Base-by-base conservation (phyloP, 2,888 invertebrate genomes). In the Lampropteryx suffumata region DNA sequence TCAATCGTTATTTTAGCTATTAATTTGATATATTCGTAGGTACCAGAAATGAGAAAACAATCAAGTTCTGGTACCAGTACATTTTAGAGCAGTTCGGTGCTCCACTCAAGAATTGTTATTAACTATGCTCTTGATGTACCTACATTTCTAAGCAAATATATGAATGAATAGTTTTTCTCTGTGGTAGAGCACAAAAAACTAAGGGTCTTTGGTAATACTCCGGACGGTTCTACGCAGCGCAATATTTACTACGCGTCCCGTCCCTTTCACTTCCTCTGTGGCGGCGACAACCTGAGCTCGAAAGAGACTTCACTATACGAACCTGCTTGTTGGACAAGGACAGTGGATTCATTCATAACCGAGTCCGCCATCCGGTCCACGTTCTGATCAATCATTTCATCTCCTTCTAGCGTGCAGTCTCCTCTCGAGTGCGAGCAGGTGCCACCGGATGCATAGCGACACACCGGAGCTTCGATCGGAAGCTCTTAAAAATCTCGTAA, bases 221-320 rank as follows among this genome's bases (percentile, higher is more conserved):
- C 75, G 75, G 76, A 67, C 69, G 73, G 76, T 73, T 77, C 76
- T 74, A 79, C 73, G 65, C 73, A 82, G 72, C 82, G 81, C 90
- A 85, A 89, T 90, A 86, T 90, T 89, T 89, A 90, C 90, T 90
- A 90, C 89, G 81, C 76, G 75, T 80, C 84, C 81, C 76, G 89
- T 86, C 90, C 89, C 90, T 89, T 88, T 90, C 90, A 88, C 90
- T 90, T 89, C 90, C 90, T 89, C 81, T 80, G 82, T 79, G 78
- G 74, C 82, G 78, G 74, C 82, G 87, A 84, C 89, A 88, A 88
- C 89, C 83, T 84, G 86, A 65, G 80, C 60, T 58, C 64, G 80
- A 85, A 71, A 68, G 86, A 82, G 85, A 84, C 70, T 58, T 50
- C 62, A 65, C 62, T 70, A 75, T 68, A 69, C 64, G 62, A 69